Conservation (phyloP, 2,113 vertebrate species). For the Hirundichthys speculiger region DNA sequence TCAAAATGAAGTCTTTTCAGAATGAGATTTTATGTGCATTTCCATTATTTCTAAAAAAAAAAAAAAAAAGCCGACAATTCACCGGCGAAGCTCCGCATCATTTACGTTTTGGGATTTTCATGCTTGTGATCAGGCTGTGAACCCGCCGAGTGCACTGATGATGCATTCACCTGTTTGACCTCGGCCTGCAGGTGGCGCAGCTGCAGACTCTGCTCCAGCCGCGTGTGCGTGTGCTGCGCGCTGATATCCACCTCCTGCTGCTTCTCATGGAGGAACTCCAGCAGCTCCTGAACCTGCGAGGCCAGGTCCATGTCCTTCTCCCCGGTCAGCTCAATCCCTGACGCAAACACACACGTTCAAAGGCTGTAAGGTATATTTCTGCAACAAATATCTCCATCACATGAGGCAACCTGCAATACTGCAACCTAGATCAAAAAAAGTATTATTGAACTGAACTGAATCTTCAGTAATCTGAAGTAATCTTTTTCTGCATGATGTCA, state of each 20-base stretch:
- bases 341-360: constrained; percentile 15
- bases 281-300: constrained; percentile 95
- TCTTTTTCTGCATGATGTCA: no score
- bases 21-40: neutral
- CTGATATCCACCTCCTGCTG: constrained; percentile 94
- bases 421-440: no score
- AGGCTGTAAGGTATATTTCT: no score
- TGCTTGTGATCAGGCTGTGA: neutral
- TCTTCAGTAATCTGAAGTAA: no score
- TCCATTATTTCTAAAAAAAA: constrained; percentile 10
- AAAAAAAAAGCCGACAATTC: neutral
- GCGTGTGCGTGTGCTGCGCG: constrained; percentile 92
- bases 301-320: constrained; percentile 97
- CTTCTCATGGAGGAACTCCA: constrained; percentile 98
- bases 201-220: constrained; percentile 93
- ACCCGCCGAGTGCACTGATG: constrained; percentile 1
- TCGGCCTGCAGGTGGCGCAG: constrained; percentile 96
- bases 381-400: no score
- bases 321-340: constrained; percentile 96
- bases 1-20: constrained; percentile 1
- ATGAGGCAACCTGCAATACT: no score
- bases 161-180: constrained; percentile 90
- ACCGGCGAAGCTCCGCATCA: neutral
- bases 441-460: no score
- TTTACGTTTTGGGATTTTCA: constrained; percentile 6